Conservation (phyloP, 2,113 vertebrate genomes). For the Sylvilagus bachmani region DNA sequence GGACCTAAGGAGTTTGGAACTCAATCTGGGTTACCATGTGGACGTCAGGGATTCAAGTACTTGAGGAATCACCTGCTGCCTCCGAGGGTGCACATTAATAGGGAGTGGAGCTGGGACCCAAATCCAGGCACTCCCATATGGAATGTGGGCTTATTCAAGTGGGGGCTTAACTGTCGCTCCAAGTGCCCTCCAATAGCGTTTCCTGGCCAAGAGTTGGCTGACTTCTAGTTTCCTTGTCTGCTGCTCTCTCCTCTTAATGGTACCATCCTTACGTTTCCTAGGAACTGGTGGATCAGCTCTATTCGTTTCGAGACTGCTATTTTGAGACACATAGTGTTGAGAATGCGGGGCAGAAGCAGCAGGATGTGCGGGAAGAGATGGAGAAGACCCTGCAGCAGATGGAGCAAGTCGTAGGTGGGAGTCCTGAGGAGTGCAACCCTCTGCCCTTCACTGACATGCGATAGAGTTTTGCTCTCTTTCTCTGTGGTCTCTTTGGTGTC, state of each 20-base stretch:
- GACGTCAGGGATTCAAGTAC: no score
- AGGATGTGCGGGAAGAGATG: slow-evolving; percentile 90
- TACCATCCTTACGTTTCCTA: slow-evolving; percentile 72
- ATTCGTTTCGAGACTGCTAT: slow-evolving; percentile 93
- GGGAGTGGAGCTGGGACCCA: no score
- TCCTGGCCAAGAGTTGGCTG: neutral
- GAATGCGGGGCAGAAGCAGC: slow-evolving; percentile 90
- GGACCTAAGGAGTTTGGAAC: no score
- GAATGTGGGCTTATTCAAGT: no score
- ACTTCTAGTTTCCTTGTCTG: neutral
- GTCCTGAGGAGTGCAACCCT: neutral
- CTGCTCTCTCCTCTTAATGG: neutral
- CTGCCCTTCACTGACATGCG: neutral
- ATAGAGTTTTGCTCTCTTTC: neutral
- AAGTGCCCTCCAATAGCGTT: neutral
- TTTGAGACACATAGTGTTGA: slow-evolving; percentile 92
- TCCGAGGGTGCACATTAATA: no score
- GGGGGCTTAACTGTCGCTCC: no score
- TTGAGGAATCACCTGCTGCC: no score
- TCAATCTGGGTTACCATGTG: no score
- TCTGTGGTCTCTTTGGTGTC: neutral
- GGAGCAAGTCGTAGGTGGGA: slow-evolving; percentile 90
- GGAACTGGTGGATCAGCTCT: slow-evolving; percentile 93
- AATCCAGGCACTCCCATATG: no score
- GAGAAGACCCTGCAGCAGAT: slow-evolving; percentile 89